Conservation (phyloP, 2,888 invertebrate genomes). For the Caenorhabditis angaria region DNA sequence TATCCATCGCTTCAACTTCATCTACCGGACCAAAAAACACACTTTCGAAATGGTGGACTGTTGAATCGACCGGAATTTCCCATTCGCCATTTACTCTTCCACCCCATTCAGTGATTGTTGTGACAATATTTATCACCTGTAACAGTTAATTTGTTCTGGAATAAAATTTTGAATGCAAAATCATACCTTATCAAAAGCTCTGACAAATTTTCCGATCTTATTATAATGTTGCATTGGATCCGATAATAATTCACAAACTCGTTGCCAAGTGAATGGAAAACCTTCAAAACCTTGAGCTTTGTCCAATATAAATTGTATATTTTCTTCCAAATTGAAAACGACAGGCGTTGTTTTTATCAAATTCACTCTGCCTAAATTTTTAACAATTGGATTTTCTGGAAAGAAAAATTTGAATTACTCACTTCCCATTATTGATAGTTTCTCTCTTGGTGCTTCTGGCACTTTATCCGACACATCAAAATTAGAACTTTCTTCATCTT, state of each 20-base stretch:
- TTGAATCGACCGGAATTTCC: slow-evolving; percentile 24
- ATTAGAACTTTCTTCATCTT: neutral
- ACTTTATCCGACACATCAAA: slow-evolving; percentile 11
- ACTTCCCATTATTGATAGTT: slow-evolving; percentile 26
- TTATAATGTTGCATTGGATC: slow-evolving; percentile 33
- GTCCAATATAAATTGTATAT: slow-evolving; percentile 30
- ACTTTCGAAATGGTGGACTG: slow-evolving; percentile 16
- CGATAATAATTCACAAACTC: slow-evolving; percentile 33
- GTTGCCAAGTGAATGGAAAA: slow-evolving; percentile 42
- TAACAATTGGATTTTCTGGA: neutral
- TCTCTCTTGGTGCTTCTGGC: slow-evolving; percentile 22
- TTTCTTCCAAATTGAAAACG: slow-evolving; percentile 28
- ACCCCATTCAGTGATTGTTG: slow-evolving; percentile 38
- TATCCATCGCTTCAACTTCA: slow-evolving; percentile 37
- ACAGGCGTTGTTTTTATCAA: slow-evolving; percentile 36
- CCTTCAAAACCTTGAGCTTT: slow-evolving; percentile 37
- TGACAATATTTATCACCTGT: slow-evolving; percentile 41
- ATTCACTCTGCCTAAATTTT: slow-evolving; percentile 24
- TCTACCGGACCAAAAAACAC: slow-evolving; percentile 33
- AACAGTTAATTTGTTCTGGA: slow-evolving; percentile 3
- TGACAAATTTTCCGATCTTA: slow-evolving; percentile 31
- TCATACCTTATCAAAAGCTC: slow-evolving; percentile 35
- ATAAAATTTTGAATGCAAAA: neutral
- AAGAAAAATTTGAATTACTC: neutral
- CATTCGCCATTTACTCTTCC: slow-evolving; percentile 29